These are phyloP conservation scores for Athripsodes cinereus DNA, from an alignment of 2,888 invertebrate species.

Conservation along the genomic window DNA sequence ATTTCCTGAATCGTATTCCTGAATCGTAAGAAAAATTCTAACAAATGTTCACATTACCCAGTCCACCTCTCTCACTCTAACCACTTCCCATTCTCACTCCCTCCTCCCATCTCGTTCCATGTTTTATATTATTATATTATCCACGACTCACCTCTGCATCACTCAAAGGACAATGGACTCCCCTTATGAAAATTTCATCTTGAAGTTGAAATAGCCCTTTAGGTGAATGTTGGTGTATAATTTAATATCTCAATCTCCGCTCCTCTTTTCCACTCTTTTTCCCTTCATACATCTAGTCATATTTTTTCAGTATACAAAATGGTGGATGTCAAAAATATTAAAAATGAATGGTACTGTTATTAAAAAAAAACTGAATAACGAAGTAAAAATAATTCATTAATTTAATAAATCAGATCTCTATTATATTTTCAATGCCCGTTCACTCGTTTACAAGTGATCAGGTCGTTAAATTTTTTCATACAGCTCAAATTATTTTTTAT, in stretches of 20 bases:
- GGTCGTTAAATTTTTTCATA: too few relatives aligned
- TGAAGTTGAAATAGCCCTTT: conserved; percentile 24
- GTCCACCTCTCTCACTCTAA: not conserved
- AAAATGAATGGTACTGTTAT: too few relatives aligned
- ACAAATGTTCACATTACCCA: not conserved
- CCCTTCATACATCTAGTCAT: not conserved
- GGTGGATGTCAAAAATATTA: too few relatives aligned
- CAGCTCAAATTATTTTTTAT: too few relatives aligned
- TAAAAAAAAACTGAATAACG: too few relatives aligned
- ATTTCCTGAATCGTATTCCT: conserved; percentile 1
- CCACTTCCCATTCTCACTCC: not conserved
- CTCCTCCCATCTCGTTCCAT: not conserved
- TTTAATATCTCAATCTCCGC: conserved; percentile 9
- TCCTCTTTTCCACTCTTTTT: not conserved
- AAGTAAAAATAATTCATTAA: too few relatives aligned
- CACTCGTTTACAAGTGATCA: not conserved
- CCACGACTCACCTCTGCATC: conserved; percentile 5
- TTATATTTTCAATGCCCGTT: not conserved
- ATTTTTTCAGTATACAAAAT: too few relatives aligned
- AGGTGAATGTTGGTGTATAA: conserved; percentile 20
- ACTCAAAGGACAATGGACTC: conserved; percentile 17
- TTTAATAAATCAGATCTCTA: not conserved
- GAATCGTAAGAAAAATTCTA: not conserved
- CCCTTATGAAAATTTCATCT: conserved; percentile 25
- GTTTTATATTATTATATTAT: not conserved